Conservation (phyloP, 2,797 vertebrate species). For the Pseudomugil tenellus region DNA sequence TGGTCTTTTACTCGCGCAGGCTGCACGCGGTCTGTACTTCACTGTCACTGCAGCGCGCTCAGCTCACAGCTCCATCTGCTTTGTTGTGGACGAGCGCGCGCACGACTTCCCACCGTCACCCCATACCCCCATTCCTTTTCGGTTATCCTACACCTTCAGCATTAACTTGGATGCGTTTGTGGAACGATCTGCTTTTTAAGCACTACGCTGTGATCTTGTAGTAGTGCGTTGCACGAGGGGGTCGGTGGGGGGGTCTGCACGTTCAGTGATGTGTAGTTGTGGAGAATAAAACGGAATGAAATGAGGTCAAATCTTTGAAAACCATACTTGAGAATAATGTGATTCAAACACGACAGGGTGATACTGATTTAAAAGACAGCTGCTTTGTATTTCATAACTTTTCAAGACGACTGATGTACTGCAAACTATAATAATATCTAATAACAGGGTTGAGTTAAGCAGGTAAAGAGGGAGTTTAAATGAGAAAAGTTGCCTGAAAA, state of each 20-base stretch:
- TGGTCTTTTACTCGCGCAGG: slow-evolving; percentile 48
- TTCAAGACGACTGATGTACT: background rate
- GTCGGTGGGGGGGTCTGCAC: too few relatives aligned
- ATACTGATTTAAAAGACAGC: background rate
- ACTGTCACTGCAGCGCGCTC: slow-evolving; percentile 41
- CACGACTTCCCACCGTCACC: background rate
- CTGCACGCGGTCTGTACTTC: slow-evolving; percentile 59
- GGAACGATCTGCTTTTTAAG: too few relatives aligned
- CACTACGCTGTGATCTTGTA: too few relatives aligned
- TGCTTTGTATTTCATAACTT: background rate
- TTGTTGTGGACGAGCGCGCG: slow-evolving; percentile 17
- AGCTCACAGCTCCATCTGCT: slow-evolving; percentile 33
- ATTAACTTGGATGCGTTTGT: too few relatives aligned
- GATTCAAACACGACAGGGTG: background rate
- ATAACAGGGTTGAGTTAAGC: background rate
- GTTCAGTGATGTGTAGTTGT: too few relatives aligned
- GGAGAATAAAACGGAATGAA: too few relatives aligned
- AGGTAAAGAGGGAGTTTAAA: background rate
- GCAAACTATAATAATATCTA: too few relatives aligned
- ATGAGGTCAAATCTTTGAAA: background rate
- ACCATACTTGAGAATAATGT: background rate
- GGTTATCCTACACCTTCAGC: background rate
- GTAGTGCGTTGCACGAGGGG: too few relatives aligned
- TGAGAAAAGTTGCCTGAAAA: background rate
- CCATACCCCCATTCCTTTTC: background rate